These are phyloP conservation scores for Myotis brandtii DNA, from an alignment of 2,113 vertebrate species.

Conservation along the genomic window DNA sequence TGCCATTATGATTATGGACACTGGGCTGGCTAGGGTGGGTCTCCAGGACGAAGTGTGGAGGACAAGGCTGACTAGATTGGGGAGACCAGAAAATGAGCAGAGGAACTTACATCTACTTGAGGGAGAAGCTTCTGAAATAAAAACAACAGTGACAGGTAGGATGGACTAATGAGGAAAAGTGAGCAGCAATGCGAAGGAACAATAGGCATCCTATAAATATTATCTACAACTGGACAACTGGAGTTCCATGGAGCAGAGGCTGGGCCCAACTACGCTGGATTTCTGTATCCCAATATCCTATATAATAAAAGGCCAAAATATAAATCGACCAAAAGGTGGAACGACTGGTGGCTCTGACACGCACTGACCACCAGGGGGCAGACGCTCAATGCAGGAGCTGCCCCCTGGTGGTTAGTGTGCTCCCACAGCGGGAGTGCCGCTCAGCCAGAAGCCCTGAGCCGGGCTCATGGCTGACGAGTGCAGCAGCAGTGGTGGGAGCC, in stretches of 20 bases:
- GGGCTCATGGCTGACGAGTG: too few species aligned
- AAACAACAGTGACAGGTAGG: not conserved
- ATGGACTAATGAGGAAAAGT: not conserved
- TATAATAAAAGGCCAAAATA: too few species aligned
- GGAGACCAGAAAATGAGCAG: not conserved
- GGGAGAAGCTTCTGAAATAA: not conserved
- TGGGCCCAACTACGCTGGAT: not conserved
- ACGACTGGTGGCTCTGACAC: too few species aligned
- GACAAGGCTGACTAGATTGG: not conserved
- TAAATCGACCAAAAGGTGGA: too few species aligned
- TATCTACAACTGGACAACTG: not conserved
- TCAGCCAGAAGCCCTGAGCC: too few species aligned
- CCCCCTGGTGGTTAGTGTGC: too few species aligned
- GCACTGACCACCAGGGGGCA: too few species aligned
- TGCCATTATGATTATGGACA: not conserved
- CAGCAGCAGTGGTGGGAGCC: too few species aligned
- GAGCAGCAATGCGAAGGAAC: not conserved
- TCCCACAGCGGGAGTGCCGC: too few species aligned
- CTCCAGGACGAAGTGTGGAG: not conserved
- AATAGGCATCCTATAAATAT: not conserved
- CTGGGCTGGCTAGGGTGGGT: not conserved
- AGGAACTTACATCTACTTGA: not conserved
- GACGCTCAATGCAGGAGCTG: too few species aligned
- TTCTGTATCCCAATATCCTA: not conserved
- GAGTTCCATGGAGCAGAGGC: not conserved